Conservation (phyloP, 2,797 vertebrate species). For the Antennarius maculatus region DNA sequence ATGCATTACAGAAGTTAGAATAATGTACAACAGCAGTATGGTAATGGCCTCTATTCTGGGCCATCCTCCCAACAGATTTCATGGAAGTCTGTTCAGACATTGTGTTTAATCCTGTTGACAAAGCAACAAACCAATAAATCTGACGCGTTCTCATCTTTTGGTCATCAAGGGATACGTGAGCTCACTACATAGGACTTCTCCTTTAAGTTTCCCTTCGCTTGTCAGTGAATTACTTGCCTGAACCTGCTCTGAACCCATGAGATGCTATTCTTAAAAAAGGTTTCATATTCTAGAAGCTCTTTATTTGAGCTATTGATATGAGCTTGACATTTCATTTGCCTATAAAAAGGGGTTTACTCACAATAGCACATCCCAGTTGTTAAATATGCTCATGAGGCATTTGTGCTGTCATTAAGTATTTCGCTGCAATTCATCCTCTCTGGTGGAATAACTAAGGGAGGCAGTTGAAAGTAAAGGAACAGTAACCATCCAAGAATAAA, state of each 20-base stretch:
- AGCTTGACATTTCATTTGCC: slow-evolving; percentile 58
- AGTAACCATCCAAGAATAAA: slow-evolving; percentile 22
- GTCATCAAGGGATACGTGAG: slow-evolving; percentile 16
- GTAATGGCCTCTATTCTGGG: no score
- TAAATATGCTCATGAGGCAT: slow-evolving; percentile 54
- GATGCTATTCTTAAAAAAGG: slow-evolving; percentile 74
- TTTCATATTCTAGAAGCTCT: slow-evolving; percentile 71
- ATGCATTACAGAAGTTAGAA: no score
- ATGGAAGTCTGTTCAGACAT: no score
- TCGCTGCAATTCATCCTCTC: slow-evolving; percentile 14
- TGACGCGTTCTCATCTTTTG: not conserved
- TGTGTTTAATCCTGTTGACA: no score
- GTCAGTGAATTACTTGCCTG: slow-evolving; percentile 27
- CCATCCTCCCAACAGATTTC: no score
- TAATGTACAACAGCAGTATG: no score
- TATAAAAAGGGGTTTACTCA: slow-evolving; percentile 68
- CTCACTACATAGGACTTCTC: slow-evolving; percentile 30
- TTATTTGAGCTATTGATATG: slow-evolving; percentile 68
- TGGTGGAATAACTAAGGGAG: slow-evolving; percentile 1
- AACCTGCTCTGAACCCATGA: slow-evolving; percentile 57
- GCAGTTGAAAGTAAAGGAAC: slow-evolving; percentile 18
- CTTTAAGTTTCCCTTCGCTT: slow-evolving; percentile 30
- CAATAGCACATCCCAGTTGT: slow-evolving; percentile 68
- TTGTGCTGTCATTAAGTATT: slow-evolving; percentile 27
- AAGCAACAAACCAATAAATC: not conserved